Base-by-base conservation (phyloP, 2,113 vertebrate species). In the Synodontis membranacea region DNA sequence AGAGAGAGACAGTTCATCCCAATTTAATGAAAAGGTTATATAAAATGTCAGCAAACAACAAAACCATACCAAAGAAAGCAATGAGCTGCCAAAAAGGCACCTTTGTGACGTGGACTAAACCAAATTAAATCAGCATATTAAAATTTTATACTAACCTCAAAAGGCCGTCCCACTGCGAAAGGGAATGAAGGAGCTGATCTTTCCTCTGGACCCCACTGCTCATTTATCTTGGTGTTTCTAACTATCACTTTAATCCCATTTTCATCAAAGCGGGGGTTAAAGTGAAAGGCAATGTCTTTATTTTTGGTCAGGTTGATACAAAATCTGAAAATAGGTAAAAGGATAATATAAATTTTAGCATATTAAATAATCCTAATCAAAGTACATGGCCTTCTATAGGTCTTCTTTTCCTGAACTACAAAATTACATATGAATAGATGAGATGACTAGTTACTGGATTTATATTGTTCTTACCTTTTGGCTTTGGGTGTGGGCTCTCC, bases 241-340 rank as follows among this genome's bases (percentile, higher is more conserved):
- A 93, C 86, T 7, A 93, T 28, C 31, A 60, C 81, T 58, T 85
- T 75, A 52, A 31, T 85, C 23, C 89, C 88, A 1, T 4, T 0
- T 15, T 92, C 91, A 39, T 88, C 70, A 62, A 93, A 91, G 39
- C 91, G 89, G 6, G 86, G 37, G 82, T 91, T 93, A 12, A 92
- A 74, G 85, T 93, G 92, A 37, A 93, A 75, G 9, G 88, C 90
- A 42, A 93, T 70, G 79, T 93, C 92, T 3, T 56, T 75, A 46
- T 84, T 83, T 68, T 44, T 87, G n/a, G 0, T 21, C 14, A 93
- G 34, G 84, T 93, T 78, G 34, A 93, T 15, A 31, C 88, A 84
- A 50, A 91, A 56, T 83, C 92, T 93, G 78, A 39, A 1, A 84
- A 62, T 28, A 52, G 31, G 23, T 56, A 3, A 37, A 80, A 84